Percentiles rank a stretch among this genome's conserved stretches.
Evolutionary conservation across 2,888 invertebrate genomes (phyloP).

Genomic region (Drosophila mulleri): DNA sequence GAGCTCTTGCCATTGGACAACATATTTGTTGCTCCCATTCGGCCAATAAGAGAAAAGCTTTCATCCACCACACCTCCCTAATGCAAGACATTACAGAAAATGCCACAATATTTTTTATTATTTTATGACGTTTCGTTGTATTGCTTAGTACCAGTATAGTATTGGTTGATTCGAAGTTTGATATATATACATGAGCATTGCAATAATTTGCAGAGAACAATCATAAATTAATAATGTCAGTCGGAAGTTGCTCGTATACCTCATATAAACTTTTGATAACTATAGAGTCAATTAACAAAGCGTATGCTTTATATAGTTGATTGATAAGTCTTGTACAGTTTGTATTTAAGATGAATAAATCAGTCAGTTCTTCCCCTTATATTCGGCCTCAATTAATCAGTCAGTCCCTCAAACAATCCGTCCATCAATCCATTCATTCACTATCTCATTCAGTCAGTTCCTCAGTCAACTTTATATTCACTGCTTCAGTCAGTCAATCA

Average conservation of each 20-base stretch:
- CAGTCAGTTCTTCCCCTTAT: not conserved
- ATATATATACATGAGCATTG: too few relatives aligned
- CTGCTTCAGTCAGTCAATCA: too few relatives aligned
- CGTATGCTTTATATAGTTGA: not conserved
- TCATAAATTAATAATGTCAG: not conserved
- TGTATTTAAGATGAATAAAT: not conserved
- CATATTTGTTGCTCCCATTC: slow-evolving; percentile 29
- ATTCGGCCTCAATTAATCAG: too few relatives aligned
- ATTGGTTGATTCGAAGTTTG: not conserved
- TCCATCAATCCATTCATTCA: too few relatives aligned
- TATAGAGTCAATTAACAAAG: not conserved
- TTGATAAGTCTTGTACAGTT: not conserved
- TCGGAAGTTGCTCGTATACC: not conserved
- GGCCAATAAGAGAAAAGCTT: slow-evolving; percentile 51
- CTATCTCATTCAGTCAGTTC: too few relatives aligned
- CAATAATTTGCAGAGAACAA: not conserved
- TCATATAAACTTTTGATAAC: not conserved
- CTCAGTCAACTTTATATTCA: too few relatives aligned
- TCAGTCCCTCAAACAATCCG: too few relatives aligned
- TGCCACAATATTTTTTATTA: not conserved
- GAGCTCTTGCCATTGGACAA: slow-evolving; percentile 29
- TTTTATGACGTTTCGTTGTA: not conserved
- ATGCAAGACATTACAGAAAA: not conserved
- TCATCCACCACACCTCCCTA: slow-evolving; percentile 19
- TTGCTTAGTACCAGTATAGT: not conserved